Base-by-base conservation (phyloP, 2,797 vertebrate genomes). In the Gallinago nigripennis region DNA sequence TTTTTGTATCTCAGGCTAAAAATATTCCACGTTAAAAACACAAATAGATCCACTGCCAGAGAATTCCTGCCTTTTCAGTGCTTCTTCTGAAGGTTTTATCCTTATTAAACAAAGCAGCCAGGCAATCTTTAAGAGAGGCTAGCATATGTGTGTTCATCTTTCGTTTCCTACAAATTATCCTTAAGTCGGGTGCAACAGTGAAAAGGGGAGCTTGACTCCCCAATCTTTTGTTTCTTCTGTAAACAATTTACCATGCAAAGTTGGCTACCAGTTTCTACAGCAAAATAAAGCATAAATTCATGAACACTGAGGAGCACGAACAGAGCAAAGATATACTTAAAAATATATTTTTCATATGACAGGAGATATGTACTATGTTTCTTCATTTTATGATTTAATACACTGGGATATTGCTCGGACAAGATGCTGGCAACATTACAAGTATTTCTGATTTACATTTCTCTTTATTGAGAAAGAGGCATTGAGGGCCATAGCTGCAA, bases 1-100 rank as follows among this genome's bases (percentile, higher is more conserved):
- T 84, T 95, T 94, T 73, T 77, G 51, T 69, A 84, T 90, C 35
- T 82, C 27, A 8, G 23, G 33, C 92, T 94, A 96, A 96, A 96
- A 94, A 94, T 94, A 92, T 35, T 69, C 64, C 35, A 64, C 0
- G 0, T 70, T 94, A 73, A 91, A 88, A 84, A 82, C 83, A 94
- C 63, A 95, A 92, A 83, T 11, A 94, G 54, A 94, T 76, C 76
- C 80, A 89, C 53, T 80, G 75, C 86, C 88, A 94, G 77, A 94
- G 82, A 84, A 95, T n/a, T 77, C 76, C 66, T 84, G 25, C 23
- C 56, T 82, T 64, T 56, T 65, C 68, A 10, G 27, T n/a, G 45
- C 17, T 80, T 57, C 69, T 85, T 92, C 53, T 2, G 12, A 33
- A 12, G 20, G 4, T 9, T 18, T 81, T 69, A 88, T 31, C 35